These are phyloP conservation scores for Geotrypetes seraphini DNA, from an alignment of 2,797 vertebrate species.

Conservation along the genomic window DNA sequence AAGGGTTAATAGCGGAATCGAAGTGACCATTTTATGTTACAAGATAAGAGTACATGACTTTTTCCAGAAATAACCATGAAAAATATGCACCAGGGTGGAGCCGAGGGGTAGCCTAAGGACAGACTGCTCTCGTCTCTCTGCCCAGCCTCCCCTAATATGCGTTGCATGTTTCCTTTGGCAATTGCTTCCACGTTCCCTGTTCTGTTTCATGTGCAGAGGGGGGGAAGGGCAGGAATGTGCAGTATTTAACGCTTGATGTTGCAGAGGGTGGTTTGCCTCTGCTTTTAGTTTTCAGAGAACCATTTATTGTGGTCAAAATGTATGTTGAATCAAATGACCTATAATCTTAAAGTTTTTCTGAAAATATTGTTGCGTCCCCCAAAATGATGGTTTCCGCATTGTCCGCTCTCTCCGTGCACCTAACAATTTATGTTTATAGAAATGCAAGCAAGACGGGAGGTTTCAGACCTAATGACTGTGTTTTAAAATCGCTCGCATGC, in stretches of 20 bases:
- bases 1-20: not conserved
- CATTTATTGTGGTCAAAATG: conserved; percentile 8
- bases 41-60: not conserved
- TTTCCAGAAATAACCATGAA: not conserved
- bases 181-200: not conserved
- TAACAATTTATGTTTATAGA: conserved; percentile 4
- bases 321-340: conserved; percentile 9
- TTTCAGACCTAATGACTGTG: conserved; percentile 21
- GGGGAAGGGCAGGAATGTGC: conserved; percentile 16
- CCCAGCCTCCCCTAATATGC: not conserved
- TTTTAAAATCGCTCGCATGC: conserved; percentile 12
- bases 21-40: not conserved
- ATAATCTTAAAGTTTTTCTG: not conserved
- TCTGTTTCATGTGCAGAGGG: conserved; percentile 14
- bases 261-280: conserved; percentile 27
- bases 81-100: fast-evolving
- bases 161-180: not conserved
- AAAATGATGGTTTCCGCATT: conserved; percentile 10
- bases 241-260: conserved; percentile 22
- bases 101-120: not conserved
- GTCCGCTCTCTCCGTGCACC: conserved; percentile 4
- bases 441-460: conserved; percentile 6
- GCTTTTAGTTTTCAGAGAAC: conserved; percentile 14
- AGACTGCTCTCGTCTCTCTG: not conserved
- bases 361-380: conserved; percentile 10